A percentile compares a stretch with the other conserved stretches of the same genome.
These are phyloP conservation scores for Hyles euphorbiae DNA, from an alignment of 1,140 invertebrate genomes.

Conservation along the genomic window DNA sequence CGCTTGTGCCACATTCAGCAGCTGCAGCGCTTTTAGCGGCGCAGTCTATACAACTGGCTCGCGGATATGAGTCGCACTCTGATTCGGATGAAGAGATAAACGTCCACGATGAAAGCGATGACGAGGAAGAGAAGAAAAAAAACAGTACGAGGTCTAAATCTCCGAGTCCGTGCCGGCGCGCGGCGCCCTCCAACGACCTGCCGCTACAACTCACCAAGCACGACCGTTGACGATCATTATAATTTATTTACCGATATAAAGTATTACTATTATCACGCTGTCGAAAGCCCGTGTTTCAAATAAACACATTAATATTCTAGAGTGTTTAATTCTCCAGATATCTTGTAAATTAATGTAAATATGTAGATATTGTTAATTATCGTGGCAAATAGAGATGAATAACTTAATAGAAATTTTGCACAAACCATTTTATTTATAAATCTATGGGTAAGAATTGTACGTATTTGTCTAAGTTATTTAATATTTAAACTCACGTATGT, in stretches of 20 bases:
- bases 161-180: conserved; percentile 46
- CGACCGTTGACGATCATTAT: conserved; percentile 62
- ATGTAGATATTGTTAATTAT: conserved; percentile 52
- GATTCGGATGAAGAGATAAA: conserved; percentile 84
- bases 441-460: background rate
- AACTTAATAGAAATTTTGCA: conserved; percentile 49
- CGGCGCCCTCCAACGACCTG: conserved; percentile 50
- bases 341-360: conserved; percentile 67
- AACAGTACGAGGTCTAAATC: conserved; percentile 51
- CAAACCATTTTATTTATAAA: conserved; percentile 45
- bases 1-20: conserved; percentile 53
- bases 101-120: conserved; percentile 79
- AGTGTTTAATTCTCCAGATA: conserved; percentile 49
- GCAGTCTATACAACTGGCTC: conserved; percentile 63
- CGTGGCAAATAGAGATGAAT: conserved; percentile 39
- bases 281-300: conserved; percentile 49
- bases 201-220: conserved; percentile 73
- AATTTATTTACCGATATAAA: conserved; percentile 44
- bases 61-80: conserved; percentile 71
- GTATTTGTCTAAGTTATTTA: too few species aligned
- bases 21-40: conserved; percentile 63
- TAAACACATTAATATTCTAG: conserved; percentile 49
- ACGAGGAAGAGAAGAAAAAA: conserved; percentile 52
- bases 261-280: conserved; percentile 46
- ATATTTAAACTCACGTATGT: too few species aligned